A percentile compares a stretch with the other conserved stretches of the same genome.
Evolutionary conservation across 2,888 invertebrate species (phyloP).

Genomic region (Drosophila kokeensis): DNA sequence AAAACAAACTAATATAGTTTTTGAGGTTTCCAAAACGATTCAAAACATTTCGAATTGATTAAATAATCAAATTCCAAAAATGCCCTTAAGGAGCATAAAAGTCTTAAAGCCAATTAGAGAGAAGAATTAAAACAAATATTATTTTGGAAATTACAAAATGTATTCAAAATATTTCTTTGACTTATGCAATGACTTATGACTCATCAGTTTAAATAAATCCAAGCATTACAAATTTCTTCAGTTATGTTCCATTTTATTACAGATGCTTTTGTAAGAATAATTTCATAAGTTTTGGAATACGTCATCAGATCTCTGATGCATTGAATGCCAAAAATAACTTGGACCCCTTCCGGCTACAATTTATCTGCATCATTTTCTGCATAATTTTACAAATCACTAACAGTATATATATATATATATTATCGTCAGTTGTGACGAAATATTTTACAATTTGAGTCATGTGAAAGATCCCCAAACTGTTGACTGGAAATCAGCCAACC

Average conservation of each 20-base stretch:
- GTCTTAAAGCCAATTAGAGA: not conserved
- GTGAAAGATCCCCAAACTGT: constrained; percentile 7
- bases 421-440: constrained; percentile 50
- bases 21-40: not conserved
- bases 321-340: not conserved
- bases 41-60: not conserved
- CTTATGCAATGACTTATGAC: not conserved
- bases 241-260: not conserved
- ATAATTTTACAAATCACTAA: constrained; percentile 43
- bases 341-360: not conserved
- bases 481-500: constrained; percentile 43
- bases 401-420: not conserved
- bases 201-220: not conserved
- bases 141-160: not conserved
- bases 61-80: not conserved
- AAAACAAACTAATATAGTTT: not conserved
- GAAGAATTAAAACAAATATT: not conserved
- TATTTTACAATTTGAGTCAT: constrained; percentile 57
- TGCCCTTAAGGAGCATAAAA: not conserved
- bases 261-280: not conserved
- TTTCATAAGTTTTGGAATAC: not conserved
- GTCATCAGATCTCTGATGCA: not conserved
- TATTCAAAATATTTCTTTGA: not conserved
- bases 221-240: not conserved
- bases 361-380: not conserved